Base-by-base conservation (phyloP, 1,140 invertebrate species). In the Luehdorfia chinensis region DNA sequence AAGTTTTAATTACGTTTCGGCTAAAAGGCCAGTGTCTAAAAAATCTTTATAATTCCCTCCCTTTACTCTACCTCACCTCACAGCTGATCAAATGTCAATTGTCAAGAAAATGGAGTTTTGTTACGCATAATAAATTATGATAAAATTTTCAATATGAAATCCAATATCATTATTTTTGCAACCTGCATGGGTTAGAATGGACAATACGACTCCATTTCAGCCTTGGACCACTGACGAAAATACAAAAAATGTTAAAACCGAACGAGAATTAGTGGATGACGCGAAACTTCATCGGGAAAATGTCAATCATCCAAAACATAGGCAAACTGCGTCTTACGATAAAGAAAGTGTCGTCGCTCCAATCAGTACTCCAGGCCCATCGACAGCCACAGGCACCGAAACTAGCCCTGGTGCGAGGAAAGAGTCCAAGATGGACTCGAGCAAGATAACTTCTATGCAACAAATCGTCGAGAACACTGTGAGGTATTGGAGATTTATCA, bases 231-330 rank as follows among this genome's bases (percentile, higher is more conserved):
- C 66, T 56, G 76, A 85, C 30, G 79, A 84, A 59, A 78, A 68
- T 73, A 65, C 76, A 48, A 79, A 83, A 78, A 81, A 74, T 69
- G 68, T 80, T 59, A 84, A 84, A 80, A 68, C 69, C 54, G 81
- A 87, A 55, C 66, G 65, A 74, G 81, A 81, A 75, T 66, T 74
- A 79, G 77, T 73, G 67, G 81, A 81, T 85, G 81, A 85, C 81
- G 78, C 81, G 74, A 85, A 85, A 85, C 81, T 83, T 85, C 81
- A 83, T 81, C 74, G 75, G 71, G 81, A 85, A 84, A 81, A 85
- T 85, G 81, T 84, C 81, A 85, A 85, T 83, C 80, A 84, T 84
- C 77, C 81, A 85, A 85, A 85, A 85, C 81, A 85, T 81, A 85
- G 79, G 79, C 78, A 85, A 85, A 83, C 72, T 85, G 81, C 81